Base-by-base conservation (phyloP, 2,888 invertebrate genomes). In the Agrenia bidenticulata region DNA sequence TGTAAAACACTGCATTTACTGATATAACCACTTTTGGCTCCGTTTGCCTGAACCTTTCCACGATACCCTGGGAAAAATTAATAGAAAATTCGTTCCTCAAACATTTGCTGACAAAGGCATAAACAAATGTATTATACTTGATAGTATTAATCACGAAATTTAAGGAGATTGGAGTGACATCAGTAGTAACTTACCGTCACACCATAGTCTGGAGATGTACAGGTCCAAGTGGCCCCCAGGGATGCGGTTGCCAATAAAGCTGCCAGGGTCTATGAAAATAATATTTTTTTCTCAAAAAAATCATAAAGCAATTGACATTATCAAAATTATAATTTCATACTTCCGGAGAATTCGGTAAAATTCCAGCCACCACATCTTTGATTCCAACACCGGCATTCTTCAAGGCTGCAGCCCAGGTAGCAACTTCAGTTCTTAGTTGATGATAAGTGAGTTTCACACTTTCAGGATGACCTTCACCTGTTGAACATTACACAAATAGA, bases 201-300 rank as follows among this genome's bases (percentile, higher is more conserved):
- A 66, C 84, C 84, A 77, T 84, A 83, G 74, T 84, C 84, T 1
- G 83, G 83, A 1, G 83, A 83, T 1, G 83, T 82, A 5, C 82
- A 81, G 58, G 82, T 82, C 84, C 84, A 84, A 0, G 82, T 79
- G 2, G 83, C 84, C 27, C 84, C 84, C 21, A 84, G 77, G 67
- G 82, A 80, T 1, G 83, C 80, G 5, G 82, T 79, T 13, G 83
- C 84, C 62, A 84, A 77, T 80, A 83, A 82, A 13, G 83, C 83
- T 32, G 80, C 80, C 15, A 84, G 78, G 1, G 84, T 81, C 73
- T 83, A 81, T 39, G 79, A 78, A 56, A 39, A 17, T 21, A 11
- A 21, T 15, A 50, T n/a, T n/a, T 26, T 4, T 15, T 32, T 2
- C 13, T 2, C 17, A 54, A 11, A n/a, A 24, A 23, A 11, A 51